These are phyloP conservation scores for Arctocebus calabarensis DNA, from an alignment of 2,797 vertebrate species.

Conservation along the genomic window DNA sequence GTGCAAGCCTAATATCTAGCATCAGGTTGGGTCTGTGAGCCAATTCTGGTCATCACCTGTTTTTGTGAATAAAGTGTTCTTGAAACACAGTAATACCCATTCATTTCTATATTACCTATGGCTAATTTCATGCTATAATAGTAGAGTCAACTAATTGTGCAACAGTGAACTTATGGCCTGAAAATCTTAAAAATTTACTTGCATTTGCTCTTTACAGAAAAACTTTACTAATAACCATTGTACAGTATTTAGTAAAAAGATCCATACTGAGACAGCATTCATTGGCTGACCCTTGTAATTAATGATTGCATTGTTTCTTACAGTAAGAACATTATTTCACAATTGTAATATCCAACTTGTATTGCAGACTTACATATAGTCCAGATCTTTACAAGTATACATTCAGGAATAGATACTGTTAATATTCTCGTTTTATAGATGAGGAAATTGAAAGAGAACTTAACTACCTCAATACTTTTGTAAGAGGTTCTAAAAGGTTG, in stretches of 20 bases:
- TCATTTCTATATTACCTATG: not conserved
- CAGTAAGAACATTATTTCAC: not conserved
- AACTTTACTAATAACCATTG: not conserved
- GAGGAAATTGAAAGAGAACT: not conserved
- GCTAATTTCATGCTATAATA: not conserved
- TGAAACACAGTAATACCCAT: not conserved
- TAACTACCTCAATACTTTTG: not conserved
- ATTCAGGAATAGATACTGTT: not conserved
- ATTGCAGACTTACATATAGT: not conserved
- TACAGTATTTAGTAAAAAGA: slow-evolving; percentile 17
- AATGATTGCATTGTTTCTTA: slow-evolving; percentile 41
- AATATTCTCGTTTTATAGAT: slow-evolving; percentile 12
- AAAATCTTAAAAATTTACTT: slow-evolving; percentile 8
- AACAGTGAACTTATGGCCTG: not conserved
- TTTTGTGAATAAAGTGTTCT: slow-evolving; percentile 40
- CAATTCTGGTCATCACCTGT: not conserved
- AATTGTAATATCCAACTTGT: slow-evolving; percentile 38
- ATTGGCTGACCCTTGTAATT: slow-evolving; percentile 9
- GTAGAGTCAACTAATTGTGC: not conserved
- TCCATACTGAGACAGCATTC: slow-evolving; percentile 12
- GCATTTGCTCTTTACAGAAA: slow-evolving; percentile 20
- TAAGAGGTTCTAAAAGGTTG: slow-evolving; percentile 11
- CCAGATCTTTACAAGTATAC: not conserved
- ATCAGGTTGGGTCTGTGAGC: not conserved
- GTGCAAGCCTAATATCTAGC: not conserved